Evolutionary conservation across 1,140 invertebrate genomes (phyloP).

Genomic region (Lordiphosa mommai): DNA sequence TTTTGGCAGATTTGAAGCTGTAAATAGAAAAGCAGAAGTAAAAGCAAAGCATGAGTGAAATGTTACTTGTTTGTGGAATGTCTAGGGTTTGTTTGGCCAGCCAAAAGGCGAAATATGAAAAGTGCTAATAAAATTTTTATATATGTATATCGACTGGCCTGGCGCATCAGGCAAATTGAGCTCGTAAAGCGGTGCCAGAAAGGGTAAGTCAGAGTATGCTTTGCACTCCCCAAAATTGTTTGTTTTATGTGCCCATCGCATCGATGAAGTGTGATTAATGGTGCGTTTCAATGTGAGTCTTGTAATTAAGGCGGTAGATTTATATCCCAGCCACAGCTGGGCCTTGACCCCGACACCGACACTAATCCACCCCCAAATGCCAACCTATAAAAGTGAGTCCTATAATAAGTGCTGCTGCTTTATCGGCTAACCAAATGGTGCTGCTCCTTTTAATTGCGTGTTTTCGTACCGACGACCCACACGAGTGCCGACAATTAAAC

Average conservation of each 20-base stretch:
- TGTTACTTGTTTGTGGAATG: too few relatives aligned
- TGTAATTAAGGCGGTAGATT: slow-evolving; percentile 70
- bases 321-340: slow-evolving; percentile 53
- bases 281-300: slow-evolving; percentile 62
- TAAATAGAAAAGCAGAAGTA: slow-evolving; percentile 42
- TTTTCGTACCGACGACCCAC: slow-evolving; percentile 24
- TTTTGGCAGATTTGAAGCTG: slow-evolving; percentile 18
- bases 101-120: slow-evolving; percentile 49
- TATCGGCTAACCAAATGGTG: slow-evolving; percentile 54
- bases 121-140: slow-evolving; percentile 61
- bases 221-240: slow-evolving; percentile 40
- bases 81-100: neutral
- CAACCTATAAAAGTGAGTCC: slow-evolving; percentile 29
- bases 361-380: neutral
- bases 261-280: slow-evolving; percentile 76
- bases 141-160: slow-evolving; percentile 24
- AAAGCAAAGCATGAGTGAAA: neutral
- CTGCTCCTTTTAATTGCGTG: slow-evolving; percentile 64
- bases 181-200: slow-evolving; percentile 48
- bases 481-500: slow-evolving; percentile 60
- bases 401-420: slow-evolving; percentile 24
- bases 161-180: slow-evolving; percentile 31
- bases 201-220: slow-evolving; percentile 13
- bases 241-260: slow-evolving; percentile 61
- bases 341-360: slow-evolving; percentile 14